Percentiles rank a stretch among this genome's conserved stretches.
These are phyloP conservation scores for Archilochus colubris DNA, from an alignment of 2,113 vertebrate genomes.

Conservation along the genomic window DNA sequence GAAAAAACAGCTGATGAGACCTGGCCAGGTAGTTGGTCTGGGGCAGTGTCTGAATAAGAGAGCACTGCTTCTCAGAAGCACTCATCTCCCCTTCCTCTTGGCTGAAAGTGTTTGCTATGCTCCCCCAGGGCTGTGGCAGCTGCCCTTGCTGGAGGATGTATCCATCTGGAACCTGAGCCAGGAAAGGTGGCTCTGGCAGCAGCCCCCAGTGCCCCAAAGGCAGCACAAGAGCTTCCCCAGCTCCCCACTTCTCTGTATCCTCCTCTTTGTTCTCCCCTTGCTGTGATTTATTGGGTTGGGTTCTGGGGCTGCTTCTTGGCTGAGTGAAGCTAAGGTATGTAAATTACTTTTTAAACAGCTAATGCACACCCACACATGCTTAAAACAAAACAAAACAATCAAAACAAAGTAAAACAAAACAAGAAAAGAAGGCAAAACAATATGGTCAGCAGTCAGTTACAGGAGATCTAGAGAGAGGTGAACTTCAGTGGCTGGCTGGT, in stretches of 20 bases:
- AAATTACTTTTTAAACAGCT: conserved; percentile 52
- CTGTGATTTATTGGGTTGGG: conserved; percentile 34
- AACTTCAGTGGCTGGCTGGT: not conserved
- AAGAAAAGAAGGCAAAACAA: not conserved
- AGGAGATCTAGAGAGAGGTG: not conserved
- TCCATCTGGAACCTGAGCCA: accelerated
- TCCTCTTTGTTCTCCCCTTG: not conserved
- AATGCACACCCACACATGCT: not conserved
- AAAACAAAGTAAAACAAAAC: not conserved
- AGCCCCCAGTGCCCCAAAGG: not conserved
- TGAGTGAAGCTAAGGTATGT: conserved; percentile 32
- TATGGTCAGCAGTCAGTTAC: not conserved
- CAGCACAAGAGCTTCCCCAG: accelerated
- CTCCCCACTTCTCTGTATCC: not conserved
- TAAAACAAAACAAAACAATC: not conserved
- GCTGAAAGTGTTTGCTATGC: not conserved
- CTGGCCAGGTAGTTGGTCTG: not conserved
- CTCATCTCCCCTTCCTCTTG: not conserved
- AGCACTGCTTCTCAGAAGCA: not conserved
- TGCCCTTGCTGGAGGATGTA: not conserved
- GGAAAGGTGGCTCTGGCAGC: not conserved
- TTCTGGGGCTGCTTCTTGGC: not conserved
- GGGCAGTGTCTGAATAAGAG: not conserved
- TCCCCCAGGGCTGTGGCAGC: not conserved
- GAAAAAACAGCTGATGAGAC: not conserved